Conservation (phyloP, 2,113 vertebrate species). For the Nesospiza acunhae region DNA sequence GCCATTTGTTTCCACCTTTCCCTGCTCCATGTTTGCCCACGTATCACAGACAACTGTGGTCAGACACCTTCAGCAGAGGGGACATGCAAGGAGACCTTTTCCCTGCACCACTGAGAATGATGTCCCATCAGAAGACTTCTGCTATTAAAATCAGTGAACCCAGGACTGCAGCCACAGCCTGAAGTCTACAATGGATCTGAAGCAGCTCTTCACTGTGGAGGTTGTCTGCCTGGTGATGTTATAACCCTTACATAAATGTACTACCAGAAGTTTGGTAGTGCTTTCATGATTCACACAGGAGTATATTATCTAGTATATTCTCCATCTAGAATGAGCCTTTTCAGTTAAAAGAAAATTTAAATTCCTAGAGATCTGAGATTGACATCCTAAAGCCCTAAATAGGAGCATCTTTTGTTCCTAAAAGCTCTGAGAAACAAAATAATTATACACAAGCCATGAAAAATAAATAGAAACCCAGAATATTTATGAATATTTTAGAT, state of each 20-base stretch:
- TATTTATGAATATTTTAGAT: not conserved
- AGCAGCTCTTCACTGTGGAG: not conserved
- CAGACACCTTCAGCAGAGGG: not conserved
- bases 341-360: slow-evolving; percentile 3
- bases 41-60: not conserved
- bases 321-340: not conserved
- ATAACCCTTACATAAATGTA: not conserved
- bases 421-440: not conserved
- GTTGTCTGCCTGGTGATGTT: not conserved
- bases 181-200: not conserved
- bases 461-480: not conserved
- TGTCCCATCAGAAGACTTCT: not conserved
- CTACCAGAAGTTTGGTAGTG: not conserved
- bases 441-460: not conserved
- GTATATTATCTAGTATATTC: not conserved
- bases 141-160: not conserved
- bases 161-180: not conserved
- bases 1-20: not conserved
- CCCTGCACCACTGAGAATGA: not conserved
- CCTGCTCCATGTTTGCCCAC: not conserved
- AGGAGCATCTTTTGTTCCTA: not conserved
- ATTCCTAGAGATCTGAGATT: not conserved
- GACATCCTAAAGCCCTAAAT: not conserved
- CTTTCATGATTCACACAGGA: not conserved
- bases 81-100: not conserved